Conservation (phyloP, 1,140 invertebrate species). For the Camponotus vicinus region DNA sequence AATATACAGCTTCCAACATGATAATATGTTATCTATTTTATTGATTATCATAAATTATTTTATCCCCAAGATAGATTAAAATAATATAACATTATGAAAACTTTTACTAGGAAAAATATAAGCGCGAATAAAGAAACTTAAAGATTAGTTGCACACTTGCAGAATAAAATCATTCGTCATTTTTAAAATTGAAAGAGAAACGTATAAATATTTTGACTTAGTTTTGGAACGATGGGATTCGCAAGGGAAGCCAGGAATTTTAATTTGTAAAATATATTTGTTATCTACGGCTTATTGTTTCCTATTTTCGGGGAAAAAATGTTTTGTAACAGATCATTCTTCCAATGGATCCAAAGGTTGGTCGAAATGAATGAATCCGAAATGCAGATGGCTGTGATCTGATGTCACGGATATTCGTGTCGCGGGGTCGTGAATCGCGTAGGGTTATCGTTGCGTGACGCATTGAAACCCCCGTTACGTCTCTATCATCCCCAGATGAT, state of each 20-base stretch:
- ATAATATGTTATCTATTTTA: not conserved
- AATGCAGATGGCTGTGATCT: conserved; percentile 39
- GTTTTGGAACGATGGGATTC: no score
- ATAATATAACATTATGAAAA: not conserved
- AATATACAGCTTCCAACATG: not conserved
- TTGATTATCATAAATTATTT: not conserved
- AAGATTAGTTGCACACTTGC: no score
- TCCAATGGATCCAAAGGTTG: not conserved
- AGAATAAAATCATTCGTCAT: no score
- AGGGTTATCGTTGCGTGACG: conserved; percentile 67
- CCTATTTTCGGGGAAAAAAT: not conserved
- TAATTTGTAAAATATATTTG: no score
- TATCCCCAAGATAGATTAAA: not conserved
- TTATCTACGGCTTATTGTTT: no score
- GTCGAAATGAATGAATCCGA: conserved; percentile 28
- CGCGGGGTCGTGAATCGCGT: conserved; percentile 52
- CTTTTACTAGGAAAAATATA: not conserved
- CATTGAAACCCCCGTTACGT: conserved; percentile 13
- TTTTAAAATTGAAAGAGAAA: no score
- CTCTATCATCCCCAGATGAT: not conserved
- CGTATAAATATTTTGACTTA: no score
- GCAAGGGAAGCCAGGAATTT: no score
- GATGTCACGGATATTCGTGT: conserved; percentile 63
- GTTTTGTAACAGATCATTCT: not conserved
- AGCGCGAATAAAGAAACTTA: not conserved